phyloP scores from a whole-genome alignment of 2,888 invertebrate genomes.

The Lepeophtheirus nordmannii region DNA sequence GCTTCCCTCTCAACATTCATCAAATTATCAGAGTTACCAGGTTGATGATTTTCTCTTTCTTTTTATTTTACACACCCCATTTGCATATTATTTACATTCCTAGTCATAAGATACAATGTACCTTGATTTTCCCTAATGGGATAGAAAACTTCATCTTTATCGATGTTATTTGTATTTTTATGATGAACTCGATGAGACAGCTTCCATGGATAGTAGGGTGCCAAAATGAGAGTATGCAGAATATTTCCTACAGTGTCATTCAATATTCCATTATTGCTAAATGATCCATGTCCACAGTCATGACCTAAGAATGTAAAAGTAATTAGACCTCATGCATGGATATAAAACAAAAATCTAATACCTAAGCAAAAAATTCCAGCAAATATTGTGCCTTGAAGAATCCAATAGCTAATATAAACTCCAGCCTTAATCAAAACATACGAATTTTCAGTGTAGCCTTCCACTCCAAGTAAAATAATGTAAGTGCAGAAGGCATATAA shows the following conservation, averaged over 20 bases:
- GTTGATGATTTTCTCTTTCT: too few relatives aligned
- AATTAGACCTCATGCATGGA: too few relatives aligned
- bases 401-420: neutral
- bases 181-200: slow-evolving; percentile 6
- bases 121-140: neutral
- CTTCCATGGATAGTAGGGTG: slow-evolving; percentile 10
- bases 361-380: neutral
- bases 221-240: neutral
- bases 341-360: too few relatives aligned
- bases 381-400: neutral
- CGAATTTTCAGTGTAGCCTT: neutral
- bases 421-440: neutral
- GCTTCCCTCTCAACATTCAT: too few relatives aligned
- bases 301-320: neutral
- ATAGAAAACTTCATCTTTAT: slow-evolving; percentile 10
- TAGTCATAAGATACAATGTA: too few relatives aligned
- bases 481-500: neutral
- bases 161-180: slow-evolving; percentile 4
- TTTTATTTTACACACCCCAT: too few relatives aligned
- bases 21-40: too few relatives aligned
- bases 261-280: neutral
- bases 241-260: slow-evolving; percentile 3
- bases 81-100: too few relatives aligned
- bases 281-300: slow-evolving; percentile 7
- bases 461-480: neutral